phyloP scores from a whole-genome alignment of 2,888 invertebrate species.

The Cheilosia vulpina region DNA sequence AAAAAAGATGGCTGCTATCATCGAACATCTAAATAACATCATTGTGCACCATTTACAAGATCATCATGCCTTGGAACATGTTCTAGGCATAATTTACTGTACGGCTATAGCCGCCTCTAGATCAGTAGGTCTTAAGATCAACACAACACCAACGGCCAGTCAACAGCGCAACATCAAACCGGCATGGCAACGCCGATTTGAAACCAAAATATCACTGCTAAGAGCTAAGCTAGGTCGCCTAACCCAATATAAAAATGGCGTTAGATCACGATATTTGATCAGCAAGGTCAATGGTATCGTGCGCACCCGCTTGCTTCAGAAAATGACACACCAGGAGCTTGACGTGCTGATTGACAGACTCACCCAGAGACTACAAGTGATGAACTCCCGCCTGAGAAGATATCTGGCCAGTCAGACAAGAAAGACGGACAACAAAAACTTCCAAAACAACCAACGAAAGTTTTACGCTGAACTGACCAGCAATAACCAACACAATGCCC shows the following conservation, averaged over 20 bases:
- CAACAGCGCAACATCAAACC: constrained; percentile 12
- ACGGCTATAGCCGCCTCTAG: no score
- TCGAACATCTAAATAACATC: no score
- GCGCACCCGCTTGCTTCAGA: background rate
- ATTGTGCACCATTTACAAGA: no score
- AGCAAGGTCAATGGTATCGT: constrained; percentile 11
- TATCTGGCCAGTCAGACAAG: no score
- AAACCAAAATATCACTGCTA: constrained; percentile 8
- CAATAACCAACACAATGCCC: no score
- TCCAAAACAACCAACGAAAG: no score
- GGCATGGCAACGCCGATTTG: constrained; percentile 14
- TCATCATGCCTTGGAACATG: no score
- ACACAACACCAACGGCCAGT: background rate
- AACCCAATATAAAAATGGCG: constrained; percentile 17
- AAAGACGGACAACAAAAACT: no score
- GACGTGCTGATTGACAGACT: constrained; percentile 11
- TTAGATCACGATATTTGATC: constrained; percentile 7
- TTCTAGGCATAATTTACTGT: no score
- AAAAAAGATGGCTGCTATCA: background rate
- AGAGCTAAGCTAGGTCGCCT: constrained; percentile 21
- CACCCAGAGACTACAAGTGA: no score
- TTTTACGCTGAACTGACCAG: no score
- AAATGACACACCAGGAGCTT: constrained; percentile 2
- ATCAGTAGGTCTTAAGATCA: background rate
- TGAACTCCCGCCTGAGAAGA: no score